These are phyloP conservation scores for Lethocerus indicus DNA, from an alignment of 1,140 invertebrate genomes.

Conservation along the genomic window DNA sequence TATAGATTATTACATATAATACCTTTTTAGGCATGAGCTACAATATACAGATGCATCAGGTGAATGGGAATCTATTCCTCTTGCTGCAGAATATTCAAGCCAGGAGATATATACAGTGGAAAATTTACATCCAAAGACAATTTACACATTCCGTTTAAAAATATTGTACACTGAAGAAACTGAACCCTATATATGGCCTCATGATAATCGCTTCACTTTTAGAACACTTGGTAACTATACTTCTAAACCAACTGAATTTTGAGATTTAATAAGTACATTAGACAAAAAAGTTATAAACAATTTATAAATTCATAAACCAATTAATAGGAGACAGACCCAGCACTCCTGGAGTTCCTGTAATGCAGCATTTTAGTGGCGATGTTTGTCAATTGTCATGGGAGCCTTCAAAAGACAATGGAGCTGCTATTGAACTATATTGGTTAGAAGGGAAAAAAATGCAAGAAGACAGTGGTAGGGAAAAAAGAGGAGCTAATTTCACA, in stretches of 20 bases:
- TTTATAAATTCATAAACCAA: too few relatives aligned
- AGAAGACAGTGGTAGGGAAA: too few relatives aligned
- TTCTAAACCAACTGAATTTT: conserved; percentile 2
- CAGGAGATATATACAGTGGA: conserved; percentile 27
- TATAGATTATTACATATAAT: background rate
- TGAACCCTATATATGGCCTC: conserved; percentile 45
- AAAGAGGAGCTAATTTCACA: conserved; percentile 16
- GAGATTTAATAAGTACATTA: background rate
- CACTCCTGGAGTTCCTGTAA: conserved; percentile 41
- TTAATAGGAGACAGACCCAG: conserved; percentile 42
- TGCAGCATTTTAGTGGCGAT: conserved; percentile 40
- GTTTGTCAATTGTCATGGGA: conserved; percentile 58
- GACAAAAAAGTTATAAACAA: background rate
- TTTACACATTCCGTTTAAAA: conserved; percentile 55
- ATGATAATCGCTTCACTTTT: conserved; percentile 45
- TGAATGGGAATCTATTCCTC: conserved; percentile 13
- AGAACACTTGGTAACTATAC: conserved; percentile 48
- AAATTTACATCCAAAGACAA: conserved; percentile 45
- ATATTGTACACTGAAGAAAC: conserved; percentile 41
- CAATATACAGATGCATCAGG: conserved; percentile 10
- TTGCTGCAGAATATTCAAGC: conserved; percentile 13
- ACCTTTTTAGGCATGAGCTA: conserved; percentile 13
- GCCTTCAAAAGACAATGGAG: conserved; percentile 45
- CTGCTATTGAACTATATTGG: conserved; percentile 35
- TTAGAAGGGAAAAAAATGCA: conserved; percentile 29